Base-by-base conservation (phyloP, 2,113 vertebrate species). In the Myotis lucifugus region DNA sequence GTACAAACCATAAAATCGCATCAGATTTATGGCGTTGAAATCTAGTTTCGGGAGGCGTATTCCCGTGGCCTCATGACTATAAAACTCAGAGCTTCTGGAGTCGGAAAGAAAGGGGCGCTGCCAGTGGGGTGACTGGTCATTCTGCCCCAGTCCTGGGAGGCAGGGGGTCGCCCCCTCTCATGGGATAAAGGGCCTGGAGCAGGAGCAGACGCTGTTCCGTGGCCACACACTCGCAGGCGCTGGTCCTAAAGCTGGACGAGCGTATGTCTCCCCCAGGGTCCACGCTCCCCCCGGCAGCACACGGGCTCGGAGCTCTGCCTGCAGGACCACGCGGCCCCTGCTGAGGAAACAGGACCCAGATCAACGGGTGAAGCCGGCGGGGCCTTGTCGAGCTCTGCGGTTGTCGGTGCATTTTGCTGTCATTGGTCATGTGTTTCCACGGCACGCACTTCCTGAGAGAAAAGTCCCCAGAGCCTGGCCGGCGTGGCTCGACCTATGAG, bases 301-400 rank as follows among this genome's bases (percentile, higher is more conserved):
- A 54, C 2, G 40, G 42, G 1, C 27, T 2, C 0, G 4, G 2
- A 42, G 77, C 61, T 32, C 27, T 50, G 52, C 46, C 13, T 17
- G 14, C 13, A 18, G 12, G 61, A 23, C 66, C 12, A 40, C 54
- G 6, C 0, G 42, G 4, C 1, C 8, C 1, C 0, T 32, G 4
- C 18, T 23, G 27, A 32, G 18, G 34, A 59, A 67, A 34, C 21
- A 37, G 37, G 34, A 48, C 0, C 25, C 19, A 84, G 10, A 3
- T 42, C 73, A 42, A 2, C 3, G 42, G 32, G n/a, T 34, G 19
- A 46, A 32, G 8, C 32, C 34, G n/a, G 59, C 2, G 15, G 4
- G 17, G 32, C 4, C 13, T 25, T 2, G 42, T 7, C 81, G 32
- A 3, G 8, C 3, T 66, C 82, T 54, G 11, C 21, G 10, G 11